Conservation (phyloP, 2,797 vertebrate species). For the Acomys russatus region DNA sequence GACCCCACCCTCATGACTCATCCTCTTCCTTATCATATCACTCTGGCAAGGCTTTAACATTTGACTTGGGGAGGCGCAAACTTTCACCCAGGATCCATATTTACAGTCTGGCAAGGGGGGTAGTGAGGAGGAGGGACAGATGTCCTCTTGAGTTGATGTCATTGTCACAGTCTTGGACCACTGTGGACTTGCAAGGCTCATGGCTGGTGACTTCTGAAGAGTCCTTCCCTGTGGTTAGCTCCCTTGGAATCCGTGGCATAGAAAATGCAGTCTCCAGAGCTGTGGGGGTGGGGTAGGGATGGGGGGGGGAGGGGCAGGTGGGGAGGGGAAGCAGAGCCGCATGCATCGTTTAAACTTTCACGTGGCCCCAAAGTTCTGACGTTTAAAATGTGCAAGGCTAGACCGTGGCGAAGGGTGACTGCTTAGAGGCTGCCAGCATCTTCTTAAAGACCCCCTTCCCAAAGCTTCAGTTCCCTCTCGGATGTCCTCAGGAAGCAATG, state of each 20-base stretch:
- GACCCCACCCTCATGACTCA: background rate
- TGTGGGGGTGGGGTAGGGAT: constrained; percentile 56
- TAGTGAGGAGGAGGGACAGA: background rate
- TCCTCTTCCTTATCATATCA: background rate
- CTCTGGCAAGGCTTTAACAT: background rate
- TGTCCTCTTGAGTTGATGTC: background rate
- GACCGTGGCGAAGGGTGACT: constrained; percentile 65
- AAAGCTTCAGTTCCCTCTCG: background rate
- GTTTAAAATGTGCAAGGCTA: constrained; percentile 75
- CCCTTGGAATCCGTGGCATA: constrained; percentile 77
- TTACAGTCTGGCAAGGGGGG: background rate
- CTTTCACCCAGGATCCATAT: background rate
- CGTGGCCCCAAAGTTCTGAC: constrained; percentile 78
- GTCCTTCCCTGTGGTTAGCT: constrained; percentile 76
- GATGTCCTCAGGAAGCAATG: background rate
- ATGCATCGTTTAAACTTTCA: constrained; percentile 76
- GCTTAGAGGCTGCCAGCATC: background rate
- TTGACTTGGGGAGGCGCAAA: background rate
- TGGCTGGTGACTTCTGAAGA: constrained; percentile 76
- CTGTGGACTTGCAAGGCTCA: background rate
- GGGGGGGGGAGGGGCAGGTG: too few species aligned
- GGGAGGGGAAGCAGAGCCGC: constrained; percentile 76
- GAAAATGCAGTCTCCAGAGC: constrained; percentile 81
- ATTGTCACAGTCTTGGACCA: background rate
- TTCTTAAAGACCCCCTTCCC: background rate